Conservation (phyloP, 1,140 invertebrate species). For the Colletes latitarsis region DNA sequence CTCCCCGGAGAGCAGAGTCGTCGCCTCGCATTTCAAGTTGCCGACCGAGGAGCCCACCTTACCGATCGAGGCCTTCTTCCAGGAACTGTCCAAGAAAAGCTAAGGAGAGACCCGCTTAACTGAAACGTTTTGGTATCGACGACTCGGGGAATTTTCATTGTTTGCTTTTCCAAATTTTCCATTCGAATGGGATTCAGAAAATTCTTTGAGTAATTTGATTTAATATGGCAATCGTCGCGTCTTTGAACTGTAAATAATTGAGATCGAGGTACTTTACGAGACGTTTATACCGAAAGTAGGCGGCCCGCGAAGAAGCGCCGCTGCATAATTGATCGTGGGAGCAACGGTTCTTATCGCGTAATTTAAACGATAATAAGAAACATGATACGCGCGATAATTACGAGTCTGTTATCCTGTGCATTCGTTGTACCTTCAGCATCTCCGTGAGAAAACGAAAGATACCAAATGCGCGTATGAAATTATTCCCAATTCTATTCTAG, state of each 20-base stretch:
- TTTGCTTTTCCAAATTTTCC: not conserved
- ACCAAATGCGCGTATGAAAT: slow-evolving; percentile 16
- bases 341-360: not conserved
- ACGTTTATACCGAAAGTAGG: slow-evolving; percentile 2
- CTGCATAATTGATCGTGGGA: slow-evolving; percentile 1
- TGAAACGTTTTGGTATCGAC: not conserved
- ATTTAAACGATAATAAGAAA: not conserved
- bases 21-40: slow-evolving; percentile 74
- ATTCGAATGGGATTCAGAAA: not conserved
- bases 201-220: not conserved
- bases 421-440: not conserved
- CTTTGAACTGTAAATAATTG: slow-evolving; percentile 10
- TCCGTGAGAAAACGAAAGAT: not conserved
- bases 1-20: slow-evolving; percentile 72
- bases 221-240: too few species aligned
- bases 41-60: slow-evolving; percentile 81
- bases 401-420: slow-evolving; percentile 22
- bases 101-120: slow-evolving; percentile 25
- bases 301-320: slow-evolving; percentile 1
- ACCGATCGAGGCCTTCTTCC: slow-evolving; percentile 82
- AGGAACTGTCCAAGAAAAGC: slow-evolving; percentile 74
- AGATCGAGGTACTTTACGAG: slow-evolving; percentile 8
- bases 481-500: slow-evolving; percentile 17
- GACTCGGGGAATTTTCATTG: not conserved
- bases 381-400: slow-evolving; percentile 15